Evolutionary conservation across 2,113 vertebrate species (phyloP).

Genomic region (Pteropus alecto): DNA sequence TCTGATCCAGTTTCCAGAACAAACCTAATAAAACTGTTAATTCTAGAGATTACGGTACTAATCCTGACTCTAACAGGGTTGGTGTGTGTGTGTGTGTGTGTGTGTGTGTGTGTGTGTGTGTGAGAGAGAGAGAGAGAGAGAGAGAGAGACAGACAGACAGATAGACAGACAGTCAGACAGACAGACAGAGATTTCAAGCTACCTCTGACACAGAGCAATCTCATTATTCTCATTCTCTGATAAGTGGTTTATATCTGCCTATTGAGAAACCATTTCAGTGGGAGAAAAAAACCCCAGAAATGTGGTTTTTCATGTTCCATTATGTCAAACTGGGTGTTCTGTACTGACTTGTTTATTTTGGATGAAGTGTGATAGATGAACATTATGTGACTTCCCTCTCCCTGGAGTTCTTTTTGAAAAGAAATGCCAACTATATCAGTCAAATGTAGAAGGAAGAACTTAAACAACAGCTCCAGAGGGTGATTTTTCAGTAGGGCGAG

Average conservation of each 20-base stretch:
- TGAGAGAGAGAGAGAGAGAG: no score
- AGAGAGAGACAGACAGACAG: no score
- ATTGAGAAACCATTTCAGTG: neutral
- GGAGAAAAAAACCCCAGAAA: neutral
- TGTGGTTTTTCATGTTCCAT: neutral
- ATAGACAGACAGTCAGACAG: no score
- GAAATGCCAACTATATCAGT: conserved; percentile 13
- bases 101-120: neutral
- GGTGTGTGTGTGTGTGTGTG: neutral
- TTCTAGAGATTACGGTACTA: neutral
- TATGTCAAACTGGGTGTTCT: neutral
- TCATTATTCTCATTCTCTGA: neutral
- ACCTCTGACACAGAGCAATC: neutral
- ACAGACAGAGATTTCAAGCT: no score
- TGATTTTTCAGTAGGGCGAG: neutral
- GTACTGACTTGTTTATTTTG: conserved; percentile 16
- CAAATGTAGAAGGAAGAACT: conserved; percentile 24
- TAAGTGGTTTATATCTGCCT: neutral
- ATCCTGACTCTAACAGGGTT: neutral
- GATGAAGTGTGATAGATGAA: conserved; percentile 22
- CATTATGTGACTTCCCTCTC: conserved; percentile 15
- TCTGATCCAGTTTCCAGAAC: neutral
- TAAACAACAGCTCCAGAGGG: neutral
- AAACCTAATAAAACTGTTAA: neutral
- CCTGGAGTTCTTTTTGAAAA: conserved; percentile 28